phyloP scores from a whole-genome alignment of 2,797 vertebrate species.

The Anabacerthia variegaticeps region DNA sequence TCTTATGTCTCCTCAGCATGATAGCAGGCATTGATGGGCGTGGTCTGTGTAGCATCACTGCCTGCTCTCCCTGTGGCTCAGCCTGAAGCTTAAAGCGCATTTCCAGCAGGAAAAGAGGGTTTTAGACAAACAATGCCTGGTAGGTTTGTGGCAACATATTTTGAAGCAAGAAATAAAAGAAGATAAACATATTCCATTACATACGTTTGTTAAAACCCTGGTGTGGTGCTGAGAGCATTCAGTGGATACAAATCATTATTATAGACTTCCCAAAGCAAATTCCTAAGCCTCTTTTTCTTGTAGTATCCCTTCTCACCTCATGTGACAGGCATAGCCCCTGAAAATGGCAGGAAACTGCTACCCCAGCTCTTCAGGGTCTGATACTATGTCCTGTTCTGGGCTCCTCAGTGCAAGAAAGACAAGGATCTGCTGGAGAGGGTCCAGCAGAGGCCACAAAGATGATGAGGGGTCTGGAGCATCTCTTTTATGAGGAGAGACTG shows the following conservation, averaged over 20 bases:
- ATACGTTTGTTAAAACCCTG: not conserved
- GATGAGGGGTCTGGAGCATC: not conserved
- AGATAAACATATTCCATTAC: not conserved
- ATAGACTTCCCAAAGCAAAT: not conserved
- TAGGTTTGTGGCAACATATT: not conserved
- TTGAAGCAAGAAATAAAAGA: not conserved
- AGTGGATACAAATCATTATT: not conserved
- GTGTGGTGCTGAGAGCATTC: not conserved
- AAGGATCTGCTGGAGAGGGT: not conserved
- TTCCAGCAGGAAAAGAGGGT: not conserved
- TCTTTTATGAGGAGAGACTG: not conserved
- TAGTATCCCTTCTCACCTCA: not conserved
- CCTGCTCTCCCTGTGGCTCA: not conserved
- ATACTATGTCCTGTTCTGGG: not conserved
- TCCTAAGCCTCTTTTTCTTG: not conserved
- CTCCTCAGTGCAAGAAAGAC: not conserved
- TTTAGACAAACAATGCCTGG: not conserved
- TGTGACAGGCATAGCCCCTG: not conserved
- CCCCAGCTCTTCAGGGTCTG: not conserved
- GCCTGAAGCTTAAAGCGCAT: not conserved
- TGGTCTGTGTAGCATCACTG: not conserved
- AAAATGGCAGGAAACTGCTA: not conserved
- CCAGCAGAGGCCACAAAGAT: not conserved
- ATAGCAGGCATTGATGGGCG: not conserved
- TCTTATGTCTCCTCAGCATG: not conserved